Conservation (phyloP, 2,888 invertebrate species). For the Amphipyra tragopoginis region DNA sequence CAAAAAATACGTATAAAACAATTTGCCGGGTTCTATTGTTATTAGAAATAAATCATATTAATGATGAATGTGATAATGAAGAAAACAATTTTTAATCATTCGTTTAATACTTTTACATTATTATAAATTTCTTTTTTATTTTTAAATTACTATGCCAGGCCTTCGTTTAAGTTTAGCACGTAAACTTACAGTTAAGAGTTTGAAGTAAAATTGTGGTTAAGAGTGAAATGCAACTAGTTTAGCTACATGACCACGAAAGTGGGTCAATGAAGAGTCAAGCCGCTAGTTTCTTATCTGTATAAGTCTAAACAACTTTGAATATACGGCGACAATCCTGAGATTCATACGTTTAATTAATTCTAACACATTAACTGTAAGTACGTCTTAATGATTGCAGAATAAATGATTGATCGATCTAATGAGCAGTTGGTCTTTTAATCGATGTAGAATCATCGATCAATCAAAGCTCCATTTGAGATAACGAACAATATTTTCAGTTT, state of each 20-base stretch:
- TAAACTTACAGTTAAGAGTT: not conserved
- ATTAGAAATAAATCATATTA: not conserved
- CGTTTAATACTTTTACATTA: too few relatives aligned
- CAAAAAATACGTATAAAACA: not conserved
- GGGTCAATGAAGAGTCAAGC: conserved; percentile 68
- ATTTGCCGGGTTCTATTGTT: conserved; percentile 13
- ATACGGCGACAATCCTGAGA: conserved; percentile 32
- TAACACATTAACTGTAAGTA: conserved; percentile 10
- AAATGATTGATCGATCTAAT: conserved; percentile 12
- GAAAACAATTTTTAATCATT: too few relatives aligned
- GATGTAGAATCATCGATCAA: conserved; percentile 3
- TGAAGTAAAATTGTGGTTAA: conserved; percentile 13
- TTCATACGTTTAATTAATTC: conserved; percentile 24
- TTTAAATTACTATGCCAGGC: not conserved
- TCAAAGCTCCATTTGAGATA: not conserved
- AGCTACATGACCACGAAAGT: conserved; percentile 60
- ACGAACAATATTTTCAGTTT: not conserved
- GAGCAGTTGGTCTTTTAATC: conserved; percentile 1
- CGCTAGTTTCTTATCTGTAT: conserved; percentile 68
- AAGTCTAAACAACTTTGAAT: conserved; percentile 66
- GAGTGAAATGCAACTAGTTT: conserved; percentile 56
- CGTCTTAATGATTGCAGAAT: conserved; percentile 26
- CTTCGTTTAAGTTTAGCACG: not conserved
- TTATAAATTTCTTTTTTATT: too few relatives aligned
- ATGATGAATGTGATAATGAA: too few relatives aligned